Percentiles rank a stretch among this genome's conserved stretches.
These are phyloP conservation scores for Parasteatoda tepidariorum DNA, from an alignment of 1,140 invertebrate genomes.

Conservation along the genomic window DNA sequence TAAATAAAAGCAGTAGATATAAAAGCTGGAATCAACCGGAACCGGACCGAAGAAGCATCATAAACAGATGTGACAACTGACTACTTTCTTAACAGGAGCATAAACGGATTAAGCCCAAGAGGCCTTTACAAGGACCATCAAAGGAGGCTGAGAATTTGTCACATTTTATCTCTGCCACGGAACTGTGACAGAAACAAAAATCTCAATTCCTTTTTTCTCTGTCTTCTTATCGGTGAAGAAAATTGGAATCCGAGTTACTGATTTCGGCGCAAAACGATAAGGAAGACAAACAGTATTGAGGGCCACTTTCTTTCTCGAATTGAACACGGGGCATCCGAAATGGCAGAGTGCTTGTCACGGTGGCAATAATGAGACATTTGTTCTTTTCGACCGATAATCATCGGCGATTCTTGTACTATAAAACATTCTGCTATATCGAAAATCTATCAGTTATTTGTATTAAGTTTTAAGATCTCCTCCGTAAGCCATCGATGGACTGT, in stretches of 20 bases:
- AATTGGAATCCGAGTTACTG: constrained; percentile 19
- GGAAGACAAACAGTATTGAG: constrained; percentile 39
- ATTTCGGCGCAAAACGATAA: constrained; percentile 16
- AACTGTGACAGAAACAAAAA: constrained; percentile 33
- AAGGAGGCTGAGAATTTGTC: constrained; percentile 38
- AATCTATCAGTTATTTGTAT: constrained; percentile 15
- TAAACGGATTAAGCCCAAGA: constrained; percentile 48
- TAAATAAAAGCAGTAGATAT: too few relatives aligned
- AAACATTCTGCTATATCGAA: constrained; percentile 3
- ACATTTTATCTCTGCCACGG: constrained; percentile 39
- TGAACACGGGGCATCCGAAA: constrained; percentile 5
- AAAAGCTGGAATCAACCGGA: too few relatives aligned
- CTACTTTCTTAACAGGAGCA: too few relatives aligned
- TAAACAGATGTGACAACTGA: too few relatives aligned
- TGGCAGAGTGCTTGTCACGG: constrained; percentile 38
- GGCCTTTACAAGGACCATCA: not conserved
- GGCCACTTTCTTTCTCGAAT: not conserved
- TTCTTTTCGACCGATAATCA: not conserved
- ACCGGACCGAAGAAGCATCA: too few relatives aligned
- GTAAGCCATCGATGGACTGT: not conserved
- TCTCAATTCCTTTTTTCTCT: constrained; percentile 5
- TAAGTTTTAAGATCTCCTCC: not conserved
- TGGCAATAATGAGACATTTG: constrained; percentile 23
- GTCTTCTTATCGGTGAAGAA: constrained; percentile 12
- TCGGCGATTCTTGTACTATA: not conserved